Percentiles rank a stretch among this genome's conserved stretches.
These are phyloP conservation scores for Colistium nudipinnis DNA, from an alignment of 2,113 vertebrate species.

Conservation along the genomic window DNA sequence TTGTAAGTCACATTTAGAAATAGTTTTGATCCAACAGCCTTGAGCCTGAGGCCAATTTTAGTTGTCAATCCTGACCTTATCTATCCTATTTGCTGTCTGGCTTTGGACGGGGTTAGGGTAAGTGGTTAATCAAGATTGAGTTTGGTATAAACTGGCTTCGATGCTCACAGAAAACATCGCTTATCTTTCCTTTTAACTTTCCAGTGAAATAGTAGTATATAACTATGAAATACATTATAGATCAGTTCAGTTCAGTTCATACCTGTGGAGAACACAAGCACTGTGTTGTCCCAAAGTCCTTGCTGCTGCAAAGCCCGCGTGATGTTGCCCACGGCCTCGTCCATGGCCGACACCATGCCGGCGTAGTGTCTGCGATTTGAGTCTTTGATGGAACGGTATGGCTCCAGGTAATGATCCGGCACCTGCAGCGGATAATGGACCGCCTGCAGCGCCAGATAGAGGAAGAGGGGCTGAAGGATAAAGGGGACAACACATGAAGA, in stretches of 20 bases:
- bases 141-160: not conserved
- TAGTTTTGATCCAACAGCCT: no score
- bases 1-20: no score
- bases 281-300: constrained; percentile 90
- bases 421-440: constrained; percentile 92
- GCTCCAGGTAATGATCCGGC: constrained; percentile 85
- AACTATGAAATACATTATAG: no score
- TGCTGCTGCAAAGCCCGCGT: constrained; percentile 82
- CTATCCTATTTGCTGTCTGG: no score
- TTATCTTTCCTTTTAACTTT: not conserved
- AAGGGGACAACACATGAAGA: not conserved
- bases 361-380: constrained; percentile 84
- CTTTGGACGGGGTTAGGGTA: no score
- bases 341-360: constrained; percentile 94
- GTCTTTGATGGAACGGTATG: constrained; percentile 88
- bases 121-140: constrained; percentile 13
- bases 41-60: no score
- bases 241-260: not conserved
- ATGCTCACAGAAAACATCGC: constrained; percentile 10
- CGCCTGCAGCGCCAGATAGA: constrained; percentile 92
- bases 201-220: not conserved
- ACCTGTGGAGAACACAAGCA: constrained; percentile 97
- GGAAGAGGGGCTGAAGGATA: constrained; percentile 90
- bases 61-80: no score
- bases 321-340: constrained; percentile 95